Conservation (phyloP, 2,888 invertebrate genomes). For the Hydriomena furcata region DNA sequence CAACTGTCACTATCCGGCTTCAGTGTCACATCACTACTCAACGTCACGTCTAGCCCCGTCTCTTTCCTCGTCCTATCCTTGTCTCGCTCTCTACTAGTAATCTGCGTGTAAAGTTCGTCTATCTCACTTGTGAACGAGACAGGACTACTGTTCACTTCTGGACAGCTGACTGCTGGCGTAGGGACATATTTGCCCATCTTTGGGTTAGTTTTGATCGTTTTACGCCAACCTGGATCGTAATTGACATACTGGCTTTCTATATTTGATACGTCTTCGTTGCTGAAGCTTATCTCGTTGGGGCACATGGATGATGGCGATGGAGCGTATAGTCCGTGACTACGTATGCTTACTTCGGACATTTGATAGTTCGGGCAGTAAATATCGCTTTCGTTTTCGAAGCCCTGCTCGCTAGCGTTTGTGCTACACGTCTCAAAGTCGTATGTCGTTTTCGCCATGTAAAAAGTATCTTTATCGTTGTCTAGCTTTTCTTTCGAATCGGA, state of each 20-base stretch:
- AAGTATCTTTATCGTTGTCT: conserved; percentile 67
- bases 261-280: conserved; percentile 76
- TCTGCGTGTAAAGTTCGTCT: conserved; percentile 88
- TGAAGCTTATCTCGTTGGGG: conserved; percentile 77
- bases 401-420: conserved; percentile 75
- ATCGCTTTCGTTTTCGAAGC: conserved; percentile 84
- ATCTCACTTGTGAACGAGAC: conserved; percentile 82
- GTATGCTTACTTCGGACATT: conserved; percentile 86
- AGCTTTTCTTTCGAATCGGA: conserved; percentile 63
- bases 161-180: conserved; percentile 72
- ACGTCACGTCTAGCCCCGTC: conserved; percentile 63
- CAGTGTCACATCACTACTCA: conserved; percentile 73
- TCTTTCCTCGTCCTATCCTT: conserved; percentile 62
- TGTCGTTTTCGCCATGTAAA: conserved; percentile 70
- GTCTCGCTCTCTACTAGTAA: conserved; percentile 77
- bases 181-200: conserved; percentile 71
- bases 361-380: conserved; percentile 85
- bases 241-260: conserved; percentile 82
- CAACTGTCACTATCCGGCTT: conserved; percentile 78
- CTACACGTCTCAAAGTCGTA: conserved; percentile 77
- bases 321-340: conserved; percentile 85
- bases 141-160: conserved; percentile 73
- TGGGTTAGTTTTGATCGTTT: conserved; percentile 70
- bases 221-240: conserved; percentile 81
- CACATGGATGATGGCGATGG: conserved; percentile 83